Base-by-base conservation (phyloP, 2,797 vertebrate species). In the Hirundo rustica region DNA sequence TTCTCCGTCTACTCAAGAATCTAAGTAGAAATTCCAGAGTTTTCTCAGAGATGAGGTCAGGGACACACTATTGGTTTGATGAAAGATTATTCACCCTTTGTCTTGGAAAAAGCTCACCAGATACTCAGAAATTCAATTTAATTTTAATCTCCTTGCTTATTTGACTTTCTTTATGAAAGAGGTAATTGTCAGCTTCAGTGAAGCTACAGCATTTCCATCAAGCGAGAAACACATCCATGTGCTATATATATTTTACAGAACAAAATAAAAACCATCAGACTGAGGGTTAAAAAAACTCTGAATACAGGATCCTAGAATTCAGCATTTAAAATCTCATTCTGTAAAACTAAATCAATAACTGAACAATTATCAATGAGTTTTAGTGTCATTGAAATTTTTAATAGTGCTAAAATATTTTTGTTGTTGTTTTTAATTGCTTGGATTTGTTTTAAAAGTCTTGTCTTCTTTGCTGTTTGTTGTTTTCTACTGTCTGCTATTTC, bases 401-500 rank as follows among this genome's bases (percentile, higher is more conserved):
- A 40, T 53, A 32, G 3, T 36, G 12, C 11, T 67, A 25, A 65
- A 38, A 3, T 44, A 21, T 48, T 50, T 26, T 55, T 51, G 3
- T 18, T 76, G 36, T 25, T n/a, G 16, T 15, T 42, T 50, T 54
- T 51, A 78, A 26, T 77, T 85, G n/a, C 29, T 82, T 76, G 27
- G 22, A 9, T 78, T 55, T 75, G 27, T 44, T 87, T 95, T 75
- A 61, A 66, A 86, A 83, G 14, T 22, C 18, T 73, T 68, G 34
- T n/a, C 13, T 76, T 86, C 72, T 53, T 32, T 58, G 16, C 38
- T 74, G 51, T 82, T 93, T 84, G 84, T 61, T 96, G 50, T 87
- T 88, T 96, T 85, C 61, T 21, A 17, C 84, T 92, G 51, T 89
- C 85, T 95, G 73, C 58, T 96, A 55, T 95, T 97, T 96, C 88